These are phyloP conservation scores for Idaea biselata DNA, from an alignment of 2,888 invertebrate species.

Conservation along the genomic window DNA sequence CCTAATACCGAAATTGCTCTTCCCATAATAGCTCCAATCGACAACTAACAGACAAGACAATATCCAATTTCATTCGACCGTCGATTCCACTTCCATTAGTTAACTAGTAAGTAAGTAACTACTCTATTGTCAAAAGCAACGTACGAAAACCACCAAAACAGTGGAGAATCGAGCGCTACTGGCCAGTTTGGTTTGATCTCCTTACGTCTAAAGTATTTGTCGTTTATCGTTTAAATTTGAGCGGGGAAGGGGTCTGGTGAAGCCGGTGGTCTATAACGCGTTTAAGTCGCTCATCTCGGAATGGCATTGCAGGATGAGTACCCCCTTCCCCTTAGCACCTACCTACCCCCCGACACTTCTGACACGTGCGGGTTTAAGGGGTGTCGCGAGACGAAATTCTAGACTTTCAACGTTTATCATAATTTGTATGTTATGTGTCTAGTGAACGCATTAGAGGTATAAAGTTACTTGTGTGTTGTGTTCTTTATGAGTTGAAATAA, in stretches of 20 bases:
- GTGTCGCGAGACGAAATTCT: constrained; percentile 43
- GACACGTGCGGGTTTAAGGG: constrained; percentile 66
- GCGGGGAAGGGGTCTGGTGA: constrained; percentile 40
- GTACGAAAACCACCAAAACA: constrained; percentile 69
- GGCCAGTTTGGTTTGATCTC: constrained; percentile 49
- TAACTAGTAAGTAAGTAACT: constrained; percentile 42
- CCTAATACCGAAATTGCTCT: constrained; percentile 38
- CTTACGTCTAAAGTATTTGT: constrained; percentile 37
- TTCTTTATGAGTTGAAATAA: not conserved
- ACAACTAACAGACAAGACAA: constrained; percentile 51
- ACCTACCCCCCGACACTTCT: constrained; percentile 46
- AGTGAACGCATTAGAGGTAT: constrained; percentile 5
- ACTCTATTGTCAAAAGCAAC: constrained; percentile 72
- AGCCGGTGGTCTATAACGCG: constrained; percentile 62
- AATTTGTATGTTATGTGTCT: constrained; percentile 15
- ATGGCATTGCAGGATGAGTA: constrained; percentile 73
- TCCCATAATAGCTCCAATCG: constrained; percentile 42
- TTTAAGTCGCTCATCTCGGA: constrained; percentile 79
- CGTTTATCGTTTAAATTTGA: constrained; percentile 27
- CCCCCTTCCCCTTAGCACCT: constrained; percentile 38
- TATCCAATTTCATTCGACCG: constrained; percentile 56
- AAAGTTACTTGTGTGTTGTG: not conserved
- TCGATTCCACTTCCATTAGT: constrained; percentile 70
- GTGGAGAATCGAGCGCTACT: constrained; percentile 59
- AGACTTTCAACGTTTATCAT: constrained; percentile 23